A percentile compares a stretch with the other conserved stretches of the same genome.
These are phyloP conservation scores for Baryphthengus martii DNA, from an alignment of 2,113 vertebrate genomes.

Conservation along the genomic window DNA sequence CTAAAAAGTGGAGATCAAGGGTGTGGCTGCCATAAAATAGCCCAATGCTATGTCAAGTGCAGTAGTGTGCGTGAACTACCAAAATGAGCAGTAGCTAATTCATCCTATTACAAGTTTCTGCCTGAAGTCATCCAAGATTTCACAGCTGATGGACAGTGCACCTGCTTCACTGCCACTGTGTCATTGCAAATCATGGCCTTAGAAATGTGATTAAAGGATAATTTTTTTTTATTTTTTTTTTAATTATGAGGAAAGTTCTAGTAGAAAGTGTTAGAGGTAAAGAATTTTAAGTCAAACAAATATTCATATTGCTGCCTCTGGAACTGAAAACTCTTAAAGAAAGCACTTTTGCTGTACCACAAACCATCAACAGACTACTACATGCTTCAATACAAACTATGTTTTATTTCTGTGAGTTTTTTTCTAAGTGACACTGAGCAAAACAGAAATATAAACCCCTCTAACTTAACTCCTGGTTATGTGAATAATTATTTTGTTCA, in stretches of 20 bases:
- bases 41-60: not conserved
- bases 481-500: constrained; percentile 8
- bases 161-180: not conserved
- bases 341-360: not conserved
- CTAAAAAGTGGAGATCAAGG: not conserved
- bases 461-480: not conserved
- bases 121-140: constrained; percentile 21
- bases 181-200: not conserved
- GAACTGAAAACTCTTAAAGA: not conserved
- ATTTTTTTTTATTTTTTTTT: not conserved
- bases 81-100: not conserved
- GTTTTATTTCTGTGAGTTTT: constrained; percentile 18
- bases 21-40: not conserved
- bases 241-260: not conserved
- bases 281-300: not conserved
- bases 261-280: not conserved
- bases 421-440: not conserved
- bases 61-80: not conserved
- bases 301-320: not conserved
- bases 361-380: not conserved
- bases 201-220: not conserved
- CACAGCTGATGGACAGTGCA: not conserved
- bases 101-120: not conserved
- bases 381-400: not conserved
- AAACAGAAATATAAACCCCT: not conserved